Evolutionary conservation across 2,888 invertebrate species (phyloP), one percentile per base, ranked within the genome.

Genomic region (Apotomis betuletana): DNA sequence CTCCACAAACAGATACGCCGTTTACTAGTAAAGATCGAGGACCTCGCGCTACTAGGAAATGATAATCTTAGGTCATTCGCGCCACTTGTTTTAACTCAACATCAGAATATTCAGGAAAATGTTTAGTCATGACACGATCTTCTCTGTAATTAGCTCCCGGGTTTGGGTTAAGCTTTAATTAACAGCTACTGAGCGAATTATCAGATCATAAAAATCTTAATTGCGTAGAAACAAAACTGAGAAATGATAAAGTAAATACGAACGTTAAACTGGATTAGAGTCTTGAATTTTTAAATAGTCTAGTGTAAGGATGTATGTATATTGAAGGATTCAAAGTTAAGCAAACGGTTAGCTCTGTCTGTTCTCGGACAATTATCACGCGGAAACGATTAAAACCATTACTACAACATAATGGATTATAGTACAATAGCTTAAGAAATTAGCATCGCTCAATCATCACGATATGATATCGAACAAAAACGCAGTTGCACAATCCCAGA

Each of bases 371-470:
- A 74, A 65, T 69, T 69, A 74, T 63, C 59, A 86, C 82, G 79
- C 84, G 88, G 88, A 89, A 88, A 84, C 82, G 79, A 89, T 90
- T 87, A 86, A 78, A 80, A 83, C 88, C 84, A 87, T 80, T 81
- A 80, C 78, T 57, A 77, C 78, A 75, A 77, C 86, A 83, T 85
- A 85, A 85, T 83, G 83, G 82, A 84, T 87, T 82, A 57, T 2
- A 80, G 78, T 79, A 87, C 87, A 86, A 87, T 88, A 79, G 86
- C 79, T 79, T 79, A 78, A 77, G 83, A 81, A 87, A 88, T 88
- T 86, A 85, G 77, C 78, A 77, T 77, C 78, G 82, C 81, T 83
- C 85, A 85, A 81, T 82, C 83, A 84, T 83, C 83, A 85, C 83
- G 81, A 83, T 80, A 80, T 76, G 77, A 80, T 78, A 78, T 79